These are phyloP conservation scores for Acrobasis consociella DNA, from an alignment of 2,888 invertebrate species.

Conservation along the genomic window DNA sequence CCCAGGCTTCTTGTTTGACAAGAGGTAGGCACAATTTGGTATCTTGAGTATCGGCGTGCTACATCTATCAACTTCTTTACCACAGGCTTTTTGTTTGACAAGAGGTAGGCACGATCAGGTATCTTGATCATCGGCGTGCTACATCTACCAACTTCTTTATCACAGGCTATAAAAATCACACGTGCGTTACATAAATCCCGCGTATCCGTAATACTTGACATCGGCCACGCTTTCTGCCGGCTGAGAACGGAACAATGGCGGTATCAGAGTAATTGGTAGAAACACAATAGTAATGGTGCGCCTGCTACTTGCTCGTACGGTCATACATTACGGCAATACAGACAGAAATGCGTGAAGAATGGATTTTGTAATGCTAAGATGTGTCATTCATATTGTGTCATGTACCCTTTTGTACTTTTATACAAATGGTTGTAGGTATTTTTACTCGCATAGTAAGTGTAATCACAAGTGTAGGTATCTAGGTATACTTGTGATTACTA, in stretches of 20 bases:
- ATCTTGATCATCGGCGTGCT: no score
- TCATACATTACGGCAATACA: constrained; percentile 17
- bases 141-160: not conserved
- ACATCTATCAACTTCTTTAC: no score
- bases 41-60: no score
- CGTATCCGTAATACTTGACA: constrained; percentile 21
- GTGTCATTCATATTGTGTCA: constrained; percentile 4
- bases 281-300: constrained; percentile 12
- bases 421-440: not conserved
- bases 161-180: not conserved
- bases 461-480: no score
- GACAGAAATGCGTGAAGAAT: constrained; percentile 19
- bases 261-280: constrained; percentile 24
- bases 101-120: no score
- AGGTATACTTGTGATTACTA: no score
- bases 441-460: no score
- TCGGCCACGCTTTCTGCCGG: constrained; percentile 22
- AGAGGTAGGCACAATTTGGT: no score
- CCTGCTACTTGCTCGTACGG: not conserved
- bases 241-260: constrained; percentile 26
- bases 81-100: no score
- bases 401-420: not conserved
- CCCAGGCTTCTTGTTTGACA: no score
- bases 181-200: constrained; percentile 25
- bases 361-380: constrained; percentile 5